Conservation (phyloP, 2,797 vertebrate genomes). For the Sebastes jordani region DNA sequence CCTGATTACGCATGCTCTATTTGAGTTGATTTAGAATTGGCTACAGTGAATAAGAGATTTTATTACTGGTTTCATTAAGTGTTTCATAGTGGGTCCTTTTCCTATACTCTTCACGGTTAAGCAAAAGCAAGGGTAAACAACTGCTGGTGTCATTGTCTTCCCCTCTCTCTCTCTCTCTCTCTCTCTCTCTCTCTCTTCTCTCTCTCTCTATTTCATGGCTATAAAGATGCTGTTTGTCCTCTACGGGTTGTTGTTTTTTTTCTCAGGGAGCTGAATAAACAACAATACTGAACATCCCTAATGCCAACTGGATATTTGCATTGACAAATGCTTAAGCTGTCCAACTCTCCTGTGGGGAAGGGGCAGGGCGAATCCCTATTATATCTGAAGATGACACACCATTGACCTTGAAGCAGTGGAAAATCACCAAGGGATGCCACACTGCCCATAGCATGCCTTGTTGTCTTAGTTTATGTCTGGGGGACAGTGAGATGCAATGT, state of each 20-base stretch:
- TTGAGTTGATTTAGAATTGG: slow-evolving; percentile 20
- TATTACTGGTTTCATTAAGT: not conserved
- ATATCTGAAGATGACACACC: slow-evolving; percentile 51
- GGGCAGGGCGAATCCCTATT: slow-evolving; percentile 39
- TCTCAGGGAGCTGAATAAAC: slow-evolving; percentile 30
- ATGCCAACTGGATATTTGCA: slow-evolving; percentile 52
- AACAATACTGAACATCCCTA: slow-evolving; percentile 7
- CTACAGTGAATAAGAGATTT: not conserved
- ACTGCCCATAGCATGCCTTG: slow-evolving; percentile 1
- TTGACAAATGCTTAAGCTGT: slow-evolving; percentile 53
- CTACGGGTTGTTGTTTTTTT: slow-evolving; percentile 11
- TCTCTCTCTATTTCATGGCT: not conserved
- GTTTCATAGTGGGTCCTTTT: not conserved
- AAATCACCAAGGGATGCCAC: slow-evolving; percentile 43
- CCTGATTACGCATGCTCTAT: slow-evolving; percentile 3
- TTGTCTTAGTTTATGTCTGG: slow-evolving; percentile 40
- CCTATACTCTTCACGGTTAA: not conserved
- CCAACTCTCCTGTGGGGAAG: slow-evolving; percentile 36
- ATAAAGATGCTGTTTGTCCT: slow-evolving; percentile 39
- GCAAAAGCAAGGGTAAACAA: not conserved
- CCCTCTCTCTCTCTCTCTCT: not conserved
- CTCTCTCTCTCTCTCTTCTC: not conserved
- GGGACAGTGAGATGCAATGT: not conserved
- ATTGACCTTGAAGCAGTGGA: slow-evolving; percentile 65
- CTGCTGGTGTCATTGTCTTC: not conserved